Percentiles rank a stretch among this genome's conserved stretches.
Conservation (phyloP, 2,113 vertebrate species). For the Datnioides undecimradiatus region DNA sequence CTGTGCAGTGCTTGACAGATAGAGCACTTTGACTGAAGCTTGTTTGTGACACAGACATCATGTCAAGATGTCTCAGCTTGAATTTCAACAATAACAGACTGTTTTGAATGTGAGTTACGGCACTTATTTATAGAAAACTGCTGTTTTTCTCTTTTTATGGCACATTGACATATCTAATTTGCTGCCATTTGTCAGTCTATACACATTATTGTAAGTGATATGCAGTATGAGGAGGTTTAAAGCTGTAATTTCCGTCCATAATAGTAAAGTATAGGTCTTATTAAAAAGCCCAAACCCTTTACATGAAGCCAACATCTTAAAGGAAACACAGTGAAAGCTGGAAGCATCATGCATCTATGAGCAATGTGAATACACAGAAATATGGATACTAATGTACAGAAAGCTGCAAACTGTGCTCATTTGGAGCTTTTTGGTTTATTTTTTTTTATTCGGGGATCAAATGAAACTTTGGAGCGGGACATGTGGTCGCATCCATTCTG, state of each 20-base stretch:
- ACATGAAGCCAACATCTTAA: not conserved
- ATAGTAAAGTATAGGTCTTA: not conserved
- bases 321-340: not conserved
- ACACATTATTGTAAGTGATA: not conserved
- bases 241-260: not conserved
- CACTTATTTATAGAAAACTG: too few relatives aligned
- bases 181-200: too few relatives aligned
- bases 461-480: slow-evolving; percentile 36
- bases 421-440: not conserved
- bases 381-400: not conserved
- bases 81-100: too few relatives aligned
- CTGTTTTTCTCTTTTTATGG: too few relatives aligned
- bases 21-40: too few relatives aligned
- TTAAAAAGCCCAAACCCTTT: not conserved
- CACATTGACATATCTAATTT: too few relatives aligned
- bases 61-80: too few relatives aligned
- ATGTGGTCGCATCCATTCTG: slow-evolving; percentile 47
- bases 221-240: not conserved
- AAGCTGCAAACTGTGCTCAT: not conserved
- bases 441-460: slow-evolving; percentile 14
- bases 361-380: not conserved
- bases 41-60: not conserved
- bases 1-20: too few relatives aligned
- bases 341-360: not conserved
- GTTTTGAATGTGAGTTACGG: not conserved